phyloP scores from a whole-genome alignment of 2,113 vertebrate genomes.

The Hymenochirus boettgeri region DNA sequence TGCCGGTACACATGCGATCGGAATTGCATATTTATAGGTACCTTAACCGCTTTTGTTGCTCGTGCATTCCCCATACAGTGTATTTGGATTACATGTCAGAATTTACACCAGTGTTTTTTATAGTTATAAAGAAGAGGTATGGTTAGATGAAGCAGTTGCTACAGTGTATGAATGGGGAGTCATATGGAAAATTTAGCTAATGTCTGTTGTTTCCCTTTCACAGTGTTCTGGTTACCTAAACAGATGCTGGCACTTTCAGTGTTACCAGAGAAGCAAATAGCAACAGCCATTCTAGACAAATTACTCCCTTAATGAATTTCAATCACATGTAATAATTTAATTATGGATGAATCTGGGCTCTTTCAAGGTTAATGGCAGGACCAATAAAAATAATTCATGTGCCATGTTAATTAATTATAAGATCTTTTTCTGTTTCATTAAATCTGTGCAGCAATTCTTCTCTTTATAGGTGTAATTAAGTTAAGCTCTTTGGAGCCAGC shows the following conservation, averaged over 20 bases:
- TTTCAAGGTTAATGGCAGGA: neutral
- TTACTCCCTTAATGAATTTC: neutral
- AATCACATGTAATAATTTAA: neutral
- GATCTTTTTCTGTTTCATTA: neutral
- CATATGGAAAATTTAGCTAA: conserved; percentile 13
- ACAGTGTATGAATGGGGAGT: neutral
- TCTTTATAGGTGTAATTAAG: too few relatives aligned
- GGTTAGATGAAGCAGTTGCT: neutral
- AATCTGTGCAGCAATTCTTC: too few relatives aligned
- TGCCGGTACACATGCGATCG: too few relatives aligned
- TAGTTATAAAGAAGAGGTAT: too few relatives aligned
- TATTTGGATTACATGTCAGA: too few relatives aligned
- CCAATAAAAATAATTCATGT: too few relatives aligned
- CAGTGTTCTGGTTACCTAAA: conserved; percentile 1
- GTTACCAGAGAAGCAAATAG: conserved; percentile 1
- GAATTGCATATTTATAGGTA: too few relatives aligned
- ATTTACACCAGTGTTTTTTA: too few relatives aligned
- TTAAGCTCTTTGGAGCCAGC: too few relatives aligned
- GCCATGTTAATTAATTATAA: too few relatives aligned
- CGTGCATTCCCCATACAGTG: too few relatives aligned
- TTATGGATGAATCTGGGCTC: neutral
- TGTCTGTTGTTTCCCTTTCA: neutral
- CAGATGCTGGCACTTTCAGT: conserved; percentile 5
- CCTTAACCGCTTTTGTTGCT: too few relatives aligned
- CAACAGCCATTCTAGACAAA: conserved; percentile 2